These are phyloP conservation scores for Aplodontia rufa DNA, from an alignment of 2,113 vertebrate species.

Conservation along the genomic window DNA sequence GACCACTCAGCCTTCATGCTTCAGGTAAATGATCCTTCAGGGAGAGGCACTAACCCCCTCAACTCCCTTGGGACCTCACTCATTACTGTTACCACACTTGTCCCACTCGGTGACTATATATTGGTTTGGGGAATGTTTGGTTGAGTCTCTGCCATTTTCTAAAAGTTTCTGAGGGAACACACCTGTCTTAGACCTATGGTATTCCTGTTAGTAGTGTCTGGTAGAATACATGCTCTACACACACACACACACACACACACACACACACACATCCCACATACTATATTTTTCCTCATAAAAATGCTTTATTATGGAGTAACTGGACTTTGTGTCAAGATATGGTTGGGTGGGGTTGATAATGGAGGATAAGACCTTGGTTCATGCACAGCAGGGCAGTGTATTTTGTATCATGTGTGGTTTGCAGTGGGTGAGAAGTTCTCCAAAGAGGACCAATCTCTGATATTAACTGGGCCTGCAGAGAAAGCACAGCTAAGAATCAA, in stretches of 20 bases:
- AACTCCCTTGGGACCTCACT: not conserved
- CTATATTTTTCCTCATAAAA: not conserved
- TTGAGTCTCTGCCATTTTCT: not conserved
- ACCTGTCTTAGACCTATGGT: accelerated
- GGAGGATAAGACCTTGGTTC: no score
- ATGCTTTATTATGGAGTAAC: not conserved
- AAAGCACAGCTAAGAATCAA: not conserved
- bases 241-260: no score
- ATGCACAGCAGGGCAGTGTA: accelerated
- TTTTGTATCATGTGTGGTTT: not conserved
- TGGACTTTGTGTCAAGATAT: not conserved
- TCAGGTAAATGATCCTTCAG: not conserved
- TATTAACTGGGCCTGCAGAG: not conserved
- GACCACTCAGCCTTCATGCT: not conserved
- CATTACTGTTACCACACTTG: not conserved
- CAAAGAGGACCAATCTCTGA: not conserved
- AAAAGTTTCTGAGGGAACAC: not conserved
- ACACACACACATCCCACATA: no score
- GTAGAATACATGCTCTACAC: accelerated
- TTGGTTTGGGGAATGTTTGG: not conserved
- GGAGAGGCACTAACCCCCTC: accelerated
- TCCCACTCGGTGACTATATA: no score
- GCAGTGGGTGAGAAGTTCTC: accelerated
- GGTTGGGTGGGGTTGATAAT: not conserved
- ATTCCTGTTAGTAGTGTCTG: not conserved